Conservation (phyloP, 1,140 invertebrate species). For the Colletes gigas region DNA sequence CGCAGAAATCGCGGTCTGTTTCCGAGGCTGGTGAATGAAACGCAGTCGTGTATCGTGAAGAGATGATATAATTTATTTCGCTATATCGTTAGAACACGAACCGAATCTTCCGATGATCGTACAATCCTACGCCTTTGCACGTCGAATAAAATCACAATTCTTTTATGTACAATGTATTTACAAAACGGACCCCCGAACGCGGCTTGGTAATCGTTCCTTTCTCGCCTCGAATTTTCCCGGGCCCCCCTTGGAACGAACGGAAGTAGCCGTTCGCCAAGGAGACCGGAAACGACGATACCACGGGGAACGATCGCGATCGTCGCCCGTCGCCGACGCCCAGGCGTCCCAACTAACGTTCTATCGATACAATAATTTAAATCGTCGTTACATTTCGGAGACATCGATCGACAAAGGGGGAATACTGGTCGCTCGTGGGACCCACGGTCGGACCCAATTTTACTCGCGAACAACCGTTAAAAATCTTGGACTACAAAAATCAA, state of each 20-base stretch:
- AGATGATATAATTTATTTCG: slow-evolving; percentile 80
- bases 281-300: neutral
- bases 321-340: neutral
- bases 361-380: slow-evolving; percentile 76
- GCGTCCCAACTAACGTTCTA: slow-evolving; percentile 29
- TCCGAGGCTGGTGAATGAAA: slow-evolving; percentile 22
- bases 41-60: slow-evolving; percentile 31
- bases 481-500: too few relatives aligned
- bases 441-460: too few relatives aligned
- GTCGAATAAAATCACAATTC: slow-evolving; percentile 79
- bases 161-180: slow-evolving; percentile 79
- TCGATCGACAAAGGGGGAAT: slow-evolving; percentile 76
- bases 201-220: neutral
- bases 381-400: slow-evolving; percentile 74
- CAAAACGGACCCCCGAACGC: slow-evolving; percentile 50
- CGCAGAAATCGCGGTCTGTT: too few relatives aligned
- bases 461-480: too few relatives aligned
- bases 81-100: slow-evolving; percentile 80
- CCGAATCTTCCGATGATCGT: slow-evolving; percentile 74
- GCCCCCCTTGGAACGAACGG: neutral
- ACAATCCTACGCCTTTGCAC: slow-evolving; percentile 73
- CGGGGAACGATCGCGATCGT: slow-evolving; percentile 14
- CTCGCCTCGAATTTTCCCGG: neutral
- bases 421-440: slow-evolving; percentile 71
- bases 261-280: neutral